Evolutionary conservation across 2,888 invertebrate species (phyloP).

Genomic region (Imbricaverruca yamaguchii): DNA sequence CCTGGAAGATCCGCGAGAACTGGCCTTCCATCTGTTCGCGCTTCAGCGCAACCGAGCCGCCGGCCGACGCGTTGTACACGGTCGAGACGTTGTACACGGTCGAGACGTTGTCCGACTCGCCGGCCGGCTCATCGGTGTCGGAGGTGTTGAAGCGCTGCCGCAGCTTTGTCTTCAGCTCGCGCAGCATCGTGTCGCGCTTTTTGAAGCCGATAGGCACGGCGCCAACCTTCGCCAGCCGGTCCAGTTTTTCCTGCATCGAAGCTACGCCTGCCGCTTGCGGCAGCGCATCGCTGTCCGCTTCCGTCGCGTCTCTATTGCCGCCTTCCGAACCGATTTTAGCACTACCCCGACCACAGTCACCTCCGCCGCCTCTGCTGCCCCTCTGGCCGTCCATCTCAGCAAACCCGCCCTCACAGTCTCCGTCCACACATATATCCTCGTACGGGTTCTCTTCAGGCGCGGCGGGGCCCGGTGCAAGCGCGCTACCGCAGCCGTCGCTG

Average conservation of each 20-base stretch:
- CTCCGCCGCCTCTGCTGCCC: not conserved
- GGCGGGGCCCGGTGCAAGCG: not conserved
- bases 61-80: constrained; percentile 5
- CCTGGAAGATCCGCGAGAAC: constrained; percentile 31
- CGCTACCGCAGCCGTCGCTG: not conserved
- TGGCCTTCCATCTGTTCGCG: constrained; percentile 32
- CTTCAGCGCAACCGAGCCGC: constrained; percentile 32
- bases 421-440: constrained; percentile 23
- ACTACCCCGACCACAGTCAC: not conserved
- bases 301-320: not conserved
- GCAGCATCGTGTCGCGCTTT: constrained; percentile 35
- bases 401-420: too few relatives aligned
- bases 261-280: not conserved
- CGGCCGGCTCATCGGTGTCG: constrained; percentile 23
- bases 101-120: not conserved
- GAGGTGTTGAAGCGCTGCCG: constrained; percentile 30
- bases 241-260: constrained; percentile 25
- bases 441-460: constrained; percentile 20
- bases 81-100: not conserved
- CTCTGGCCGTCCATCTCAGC: not conserved
- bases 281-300: not conserved
- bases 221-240: constrained; percentile 28
- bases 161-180: constrained; percentile 34
- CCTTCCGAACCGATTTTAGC: not conserved
- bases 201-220: constrained; percentile 31